These are phyloP conservation scores for Malaclemys terrapin DNA, from an alignment of 2,113 vertebrate species.

Conservation along the genomic window DNA sequence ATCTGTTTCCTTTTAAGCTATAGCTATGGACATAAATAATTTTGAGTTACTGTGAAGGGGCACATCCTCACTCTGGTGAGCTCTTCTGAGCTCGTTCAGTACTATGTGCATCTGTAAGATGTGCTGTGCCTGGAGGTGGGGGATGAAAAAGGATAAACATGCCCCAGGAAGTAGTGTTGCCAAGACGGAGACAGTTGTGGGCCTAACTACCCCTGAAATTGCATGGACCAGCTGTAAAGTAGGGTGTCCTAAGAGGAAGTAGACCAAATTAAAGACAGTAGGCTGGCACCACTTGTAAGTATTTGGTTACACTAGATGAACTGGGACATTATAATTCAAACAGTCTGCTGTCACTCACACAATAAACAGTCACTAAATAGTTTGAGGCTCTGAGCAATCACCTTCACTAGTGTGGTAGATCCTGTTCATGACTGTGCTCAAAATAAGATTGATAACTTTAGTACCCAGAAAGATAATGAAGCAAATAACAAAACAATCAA, in stretches of 20 bases:
- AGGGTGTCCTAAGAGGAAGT: too few species aligned
- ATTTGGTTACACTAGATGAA: neutral
- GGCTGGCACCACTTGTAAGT: neutral
- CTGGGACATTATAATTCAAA: rapidly evolving
- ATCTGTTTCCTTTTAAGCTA: neutral
- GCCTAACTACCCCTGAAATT: too few species aligned
- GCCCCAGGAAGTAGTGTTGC: too few species aligned
- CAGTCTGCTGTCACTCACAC: neutral
- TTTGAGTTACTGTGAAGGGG: neutral
- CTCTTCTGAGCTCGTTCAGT: neutral
- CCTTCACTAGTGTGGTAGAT: neutral
- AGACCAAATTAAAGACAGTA: too few species aligned
- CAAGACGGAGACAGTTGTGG: neutral
- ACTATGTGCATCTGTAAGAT: neutral
- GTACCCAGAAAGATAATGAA: neutral
- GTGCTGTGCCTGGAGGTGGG: too few species aligned
- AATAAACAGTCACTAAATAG: neutral
- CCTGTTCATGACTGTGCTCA: neutral
- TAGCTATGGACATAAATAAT: neutral
- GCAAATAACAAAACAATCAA: neutral
- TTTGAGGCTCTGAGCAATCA: neutral
- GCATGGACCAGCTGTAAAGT: too few species aligned
- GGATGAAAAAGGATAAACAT: too few species aligned
- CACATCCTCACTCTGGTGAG: neutral
- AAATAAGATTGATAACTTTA: neutral